Base-by-base conservation (phyloP, 2,113 vertebrate genomes). In the Terrapene triunguis region DNA sequence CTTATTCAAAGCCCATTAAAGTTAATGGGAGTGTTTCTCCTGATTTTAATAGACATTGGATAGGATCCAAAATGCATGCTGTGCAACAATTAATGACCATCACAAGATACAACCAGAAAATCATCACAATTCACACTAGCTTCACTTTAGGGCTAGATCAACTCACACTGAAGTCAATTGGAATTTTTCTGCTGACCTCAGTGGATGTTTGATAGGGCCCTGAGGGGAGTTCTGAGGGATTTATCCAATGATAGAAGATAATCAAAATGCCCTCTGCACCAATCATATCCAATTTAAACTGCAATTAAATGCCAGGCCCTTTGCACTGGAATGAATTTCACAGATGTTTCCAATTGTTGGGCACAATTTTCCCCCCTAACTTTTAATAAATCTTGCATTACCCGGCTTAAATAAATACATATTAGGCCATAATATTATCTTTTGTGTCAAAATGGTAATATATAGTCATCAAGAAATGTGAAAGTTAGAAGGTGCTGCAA, bases 191-290 rank as follows among this genome's bases (percentile, higher is more conserved):
- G 87, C 81, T 96, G 92, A 78, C 65, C 88, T 88, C 82, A 93
- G 85, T 91, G 14, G 57, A 54, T 94, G 38, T 82, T 96, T 72
- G 19, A n/a, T 72, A n/a, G 35, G 17, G 9, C 95, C 92, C 89
- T n/a, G 47, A 27, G 22, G 57, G 62, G 87, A 78, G 65, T 78
- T 93, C 44, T 51, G 74, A 24, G 69, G n/a, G 84, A 96, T 55
- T 90, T 2, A 62, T 85, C 47, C 22, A 87, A 95, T 94, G 87
- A 78, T 14, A 95, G 76, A 92, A 94, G 47, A 62, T 90, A 95
- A 89, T 85, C 32, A 93, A 89, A 96, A 91, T 72, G 62, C 35
- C 90, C 93, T 93, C 92, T 83, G 72, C 57, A 80, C 32, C 35
- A 65, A 10, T 8, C 44, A 74, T 24, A 74, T 38, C 80, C 12